Percentiles rank a stretch among this genome's conserved stretches.
These are phyloP conservation scores for Brenthis ino DNA, from an alignment of 2,888 invertebrate species.

Conservation along the genomic window DNA sequence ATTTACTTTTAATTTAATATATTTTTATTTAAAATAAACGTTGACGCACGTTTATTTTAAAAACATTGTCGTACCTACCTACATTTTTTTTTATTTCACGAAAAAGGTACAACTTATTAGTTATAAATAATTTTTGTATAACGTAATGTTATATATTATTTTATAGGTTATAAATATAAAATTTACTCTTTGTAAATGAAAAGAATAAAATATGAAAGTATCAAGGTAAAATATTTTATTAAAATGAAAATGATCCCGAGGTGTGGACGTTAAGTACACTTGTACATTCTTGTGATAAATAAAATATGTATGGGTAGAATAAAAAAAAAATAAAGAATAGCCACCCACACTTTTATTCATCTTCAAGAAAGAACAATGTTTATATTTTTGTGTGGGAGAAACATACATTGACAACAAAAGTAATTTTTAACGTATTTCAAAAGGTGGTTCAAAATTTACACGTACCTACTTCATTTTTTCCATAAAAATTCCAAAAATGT, in stretches of 20 bases:
- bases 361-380: slow-evolving; percentile 13
- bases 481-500: neutral
- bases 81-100: no score
- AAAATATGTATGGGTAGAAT: slow-evolving; percentile 29
- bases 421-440: slow-evolving; percentile 3
- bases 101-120: no score
- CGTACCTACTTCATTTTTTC: neutral
- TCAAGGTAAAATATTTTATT: slow-evolving; percentile 15
- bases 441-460: slow-evolving; percentile 6
- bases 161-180: no score
- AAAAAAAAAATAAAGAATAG: slow-evolving; percentile 29
- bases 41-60: no score
- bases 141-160: no score
- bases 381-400: slow-evolving; percentile 16
- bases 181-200: no score
- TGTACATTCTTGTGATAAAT: slow-evolving; percentile 21
- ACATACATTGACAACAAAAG: slow-evolving; percentile 7
- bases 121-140: no score
- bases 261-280: slow-evolving; percentile 20
- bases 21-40: no score
- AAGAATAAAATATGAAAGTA: slow-evolving; percentile 11
- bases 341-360: slow-evolving; percentile 24
- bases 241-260: slow-evolving; percentile 21
- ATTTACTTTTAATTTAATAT: no score
- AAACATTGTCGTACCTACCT: no score